phyloP scores from a whole-genome alignment of 2,113 vertebrate species.

The Phoenicopterus ruber region DNA sequence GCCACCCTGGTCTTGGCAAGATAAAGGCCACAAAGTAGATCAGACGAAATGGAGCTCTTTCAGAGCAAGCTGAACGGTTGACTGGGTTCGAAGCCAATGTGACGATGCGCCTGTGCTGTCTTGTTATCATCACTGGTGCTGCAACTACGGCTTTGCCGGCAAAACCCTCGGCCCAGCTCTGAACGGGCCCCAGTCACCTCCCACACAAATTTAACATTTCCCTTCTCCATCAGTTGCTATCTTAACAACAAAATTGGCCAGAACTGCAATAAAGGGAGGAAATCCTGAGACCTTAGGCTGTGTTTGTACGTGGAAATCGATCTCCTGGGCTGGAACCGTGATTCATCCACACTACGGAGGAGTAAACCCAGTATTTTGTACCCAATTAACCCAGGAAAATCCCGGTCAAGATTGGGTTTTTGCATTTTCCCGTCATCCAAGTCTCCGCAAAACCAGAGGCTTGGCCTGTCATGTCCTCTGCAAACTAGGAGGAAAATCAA shows the following conservation, averaged over 20 bases:
- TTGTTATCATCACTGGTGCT: background rate
- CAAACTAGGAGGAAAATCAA: background rate
- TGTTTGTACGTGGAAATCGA: background rate
- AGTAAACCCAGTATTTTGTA: background rate
- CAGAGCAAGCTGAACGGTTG: background rate
- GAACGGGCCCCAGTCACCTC: background rate
- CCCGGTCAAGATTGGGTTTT: background rate
- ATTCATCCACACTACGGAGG: background rate
- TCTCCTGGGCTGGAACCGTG: background rate
- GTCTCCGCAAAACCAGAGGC: background rate
- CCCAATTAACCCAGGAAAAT: background rate
- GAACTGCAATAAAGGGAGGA: background rate
- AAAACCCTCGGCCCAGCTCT: background rate
- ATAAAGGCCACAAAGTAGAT: background rate
- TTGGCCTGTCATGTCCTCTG: background rate
- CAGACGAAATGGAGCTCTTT: background rate
- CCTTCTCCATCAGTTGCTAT: background rate
- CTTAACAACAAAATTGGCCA: background rate
- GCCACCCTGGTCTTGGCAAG: background rate
- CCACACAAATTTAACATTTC: background rate
- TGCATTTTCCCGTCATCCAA: background rate
- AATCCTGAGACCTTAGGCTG: conserved; percentile 1
- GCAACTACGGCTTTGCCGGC: background rate
- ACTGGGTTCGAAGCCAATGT: background rate
- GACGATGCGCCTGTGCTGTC: background rate